Evolutionary conservation across 2,888 invertebrate genomes (phyloP), one percentile per base, ranked within the genome.

Genomic region (Rhagophthalmus giganteus): DNA sequence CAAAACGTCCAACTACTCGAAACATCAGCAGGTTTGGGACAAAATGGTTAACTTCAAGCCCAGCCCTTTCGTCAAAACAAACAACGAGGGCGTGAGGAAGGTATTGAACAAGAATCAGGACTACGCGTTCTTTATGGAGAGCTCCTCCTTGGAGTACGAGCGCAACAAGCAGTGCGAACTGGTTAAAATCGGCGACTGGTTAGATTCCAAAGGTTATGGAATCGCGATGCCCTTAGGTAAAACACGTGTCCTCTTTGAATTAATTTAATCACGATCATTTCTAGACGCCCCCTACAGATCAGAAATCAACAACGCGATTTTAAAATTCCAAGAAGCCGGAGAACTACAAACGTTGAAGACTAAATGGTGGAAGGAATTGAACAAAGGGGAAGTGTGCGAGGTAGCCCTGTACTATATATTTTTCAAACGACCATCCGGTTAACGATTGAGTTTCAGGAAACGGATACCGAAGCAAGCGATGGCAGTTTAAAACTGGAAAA

Each of bases 41-140:
- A 59, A 62, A 38, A 97, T 97, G 95, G 86, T 86, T 58, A 84
- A 87, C 10, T 81, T 89, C 2, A 80, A 69, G 41, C 93, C 94
- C 0, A 82, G 86, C 0, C 92, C 95, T 0, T 94, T 94, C 72
- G 85, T 87, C 5, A 82, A 81, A 50, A 85, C 81, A 63, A 96
- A 94, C 69, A 82, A 83, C 10, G 90, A 92, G 65, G 98, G 96
- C 0, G 86, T 94, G 0, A 87, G 90, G 5, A 80, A 92, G 55
- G 96, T 96, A 0, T 87, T 85, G 70, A 85, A 83, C n/a, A 89
- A 88, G 71, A 82, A 88, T 47, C 81, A 86, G 47, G 79, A 80
- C 33, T 99, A 94, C 72, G 98, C 98, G 1, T 98, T 90, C 73
- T 80, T 99, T 37, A 96, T 97, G 93, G 98, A 99, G 77, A 95